These are phyloP conservation scores for Dasypogon diadema DNA, from an alignment of 2,888 invertebrate species.

Conservation along the genomic window DNA sequence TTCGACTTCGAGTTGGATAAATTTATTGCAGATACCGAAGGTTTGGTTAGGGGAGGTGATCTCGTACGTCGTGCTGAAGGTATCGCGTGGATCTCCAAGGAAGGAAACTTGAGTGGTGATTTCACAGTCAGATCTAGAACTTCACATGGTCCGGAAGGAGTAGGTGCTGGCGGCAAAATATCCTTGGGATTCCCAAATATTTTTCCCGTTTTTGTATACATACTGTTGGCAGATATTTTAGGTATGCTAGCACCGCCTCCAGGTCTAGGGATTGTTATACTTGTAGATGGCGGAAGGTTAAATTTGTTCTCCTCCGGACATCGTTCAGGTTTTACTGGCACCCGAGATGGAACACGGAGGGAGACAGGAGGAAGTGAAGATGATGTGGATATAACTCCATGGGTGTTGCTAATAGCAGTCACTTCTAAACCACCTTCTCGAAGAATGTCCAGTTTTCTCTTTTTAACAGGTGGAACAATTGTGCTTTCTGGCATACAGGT, in stretches of 20 bases:
- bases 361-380: conserved; percentile 28
- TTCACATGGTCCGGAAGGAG: conserved; percentile 22
- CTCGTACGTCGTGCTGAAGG: conserved; percentile 51
- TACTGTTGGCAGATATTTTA: conserved; percentile 55
- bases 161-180: conserved; percentile 48
- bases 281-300: conserved; percentile 52
- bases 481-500: background rate
- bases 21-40: conserved; percentile 48
- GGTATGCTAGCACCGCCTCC: conserved; percentile 29
- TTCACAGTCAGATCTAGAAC: conserved; percentile 55
- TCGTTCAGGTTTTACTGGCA: conserved; percentile 20
- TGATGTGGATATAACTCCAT: conserved; percentile 52
- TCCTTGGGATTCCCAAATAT: conserved; percentile 59
- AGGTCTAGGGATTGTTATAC: conserved; percentile 42
- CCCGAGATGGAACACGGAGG: conserved; percentile 26
- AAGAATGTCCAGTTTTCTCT: conserved; percentile 79
- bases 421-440: conserved; percentile 82
- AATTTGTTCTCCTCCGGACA: conserved; percentile 44
- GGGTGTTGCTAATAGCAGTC: conserved; percentile 71
- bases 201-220: conserved; percentile 56
- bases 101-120: conserved; percentile 49
- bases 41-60: conserved; percentile 50
- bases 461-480: conserved; percentile 70
- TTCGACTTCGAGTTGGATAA: conserved; percentile 52
- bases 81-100: conserved; percentile 53